Evolutionary conservation across 2,797 vertebrate genomes (phyloP).

Genomic region (Taenioides sp.): DNA sequence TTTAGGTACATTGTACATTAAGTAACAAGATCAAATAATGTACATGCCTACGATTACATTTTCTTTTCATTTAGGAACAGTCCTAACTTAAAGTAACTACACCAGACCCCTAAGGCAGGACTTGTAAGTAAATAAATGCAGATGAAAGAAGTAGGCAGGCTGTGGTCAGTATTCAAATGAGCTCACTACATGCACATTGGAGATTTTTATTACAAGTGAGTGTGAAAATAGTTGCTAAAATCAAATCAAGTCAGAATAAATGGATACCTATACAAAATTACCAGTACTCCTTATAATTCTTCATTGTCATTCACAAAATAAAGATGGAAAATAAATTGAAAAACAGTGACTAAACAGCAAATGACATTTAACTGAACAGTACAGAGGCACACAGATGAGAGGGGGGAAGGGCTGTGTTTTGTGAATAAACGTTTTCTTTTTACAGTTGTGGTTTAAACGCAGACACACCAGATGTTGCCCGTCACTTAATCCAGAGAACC

Average conservation of each 20-base stretch:
- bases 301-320: no score
- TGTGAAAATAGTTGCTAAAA: no score
- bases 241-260: no score
- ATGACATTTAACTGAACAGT: no score
- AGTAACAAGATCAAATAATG: no score
- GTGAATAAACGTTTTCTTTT: slow-evolving; percentile 18
- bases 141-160: slow-evolving; percentile 1
- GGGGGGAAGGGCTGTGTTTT: no score
- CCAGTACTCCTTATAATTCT: no score
- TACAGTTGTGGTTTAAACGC: slow-evolving; percentile 43
- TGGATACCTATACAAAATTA: no score
- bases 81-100: slow-evolving; percentile 4
- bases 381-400: no score
- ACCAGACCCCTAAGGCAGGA: slow-evolving; percentile 13
- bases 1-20: no score
- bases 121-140: slow-evolving; percentile 30
- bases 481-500: slow-evolving; percentile 12
- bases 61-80: neutral
- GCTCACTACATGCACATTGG: neutral
- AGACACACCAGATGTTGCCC: slow-evolving; percentile 32
- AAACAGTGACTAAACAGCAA: no score
- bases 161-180: slow-evolving; percentile 15
- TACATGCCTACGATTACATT: neutral
- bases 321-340: no score
- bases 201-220: neutral